These are phyloP conservation scores for Platysternon megacephalum DNA, from an alignment of 2,113 vertebrate genomes.

Conservation along the genomic window DNA sequence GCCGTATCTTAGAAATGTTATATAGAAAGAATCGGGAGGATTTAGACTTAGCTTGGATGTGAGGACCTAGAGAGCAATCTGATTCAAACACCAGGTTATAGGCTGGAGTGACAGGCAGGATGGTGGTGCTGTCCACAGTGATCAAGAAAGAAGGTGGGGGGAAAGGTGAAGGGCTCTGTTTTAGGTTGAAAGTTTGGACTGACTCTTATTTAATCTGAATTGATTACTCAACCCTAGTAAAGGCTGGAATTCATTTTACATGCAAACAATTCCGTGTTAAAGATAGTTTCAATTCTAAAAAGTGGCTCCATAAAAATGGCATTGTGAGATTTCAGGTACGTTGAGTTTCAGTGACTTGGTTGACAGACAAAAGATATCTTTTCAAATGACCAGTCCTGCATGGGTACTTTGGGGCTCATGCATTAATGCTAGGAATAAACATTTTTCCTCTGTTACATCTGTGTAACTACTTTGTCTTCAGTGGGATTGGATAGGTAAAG, in stretches of 20 bases:
- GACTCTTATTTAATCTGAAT: conserved; percentile 70
- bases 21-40: too few relatives aligned
- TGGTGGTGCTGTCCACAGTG: too few relatives aligned
- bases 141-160: too few relatives aligned
- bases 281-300: conserved; percentile 73
- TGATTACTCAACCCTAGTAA: conserved; percentile 70
- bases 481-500: background rate
- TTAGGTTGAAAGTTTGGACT: conserved; percentile 47
- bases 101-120: too few relatives aligned
- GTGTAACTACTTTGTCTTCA: conserved; percentile 50
- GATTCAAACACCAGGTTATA: too few relatives aligned
- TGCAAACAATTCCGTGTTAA: conserved; percentile 70
- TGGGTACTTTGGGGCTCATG: conserved; percentile 71
- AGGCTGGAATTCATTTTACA: conserved; percentile 71
- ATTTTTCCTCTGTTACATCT: conserved; percentile 61
- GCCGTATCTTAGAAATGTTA: too few relatives aligned
- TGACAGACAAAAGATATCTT: conserved; percentile 77
- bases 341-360: conserved; percentile 71
- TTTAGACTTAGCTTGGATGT: too few relatives aligned
- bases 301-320: conserved; percentile 73
- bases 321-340: conserved; percentile 64
- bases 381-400: conserved; percentile 72
- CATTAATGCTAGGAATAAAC: conserved; percentile 58
- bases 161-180: too few relatives aligned
- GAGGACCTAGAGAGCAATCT: too few relatives aligned